Base-by-base conservation (phyloP, 2,113 vertebrate species). In the Carassius carassius region DNA sequence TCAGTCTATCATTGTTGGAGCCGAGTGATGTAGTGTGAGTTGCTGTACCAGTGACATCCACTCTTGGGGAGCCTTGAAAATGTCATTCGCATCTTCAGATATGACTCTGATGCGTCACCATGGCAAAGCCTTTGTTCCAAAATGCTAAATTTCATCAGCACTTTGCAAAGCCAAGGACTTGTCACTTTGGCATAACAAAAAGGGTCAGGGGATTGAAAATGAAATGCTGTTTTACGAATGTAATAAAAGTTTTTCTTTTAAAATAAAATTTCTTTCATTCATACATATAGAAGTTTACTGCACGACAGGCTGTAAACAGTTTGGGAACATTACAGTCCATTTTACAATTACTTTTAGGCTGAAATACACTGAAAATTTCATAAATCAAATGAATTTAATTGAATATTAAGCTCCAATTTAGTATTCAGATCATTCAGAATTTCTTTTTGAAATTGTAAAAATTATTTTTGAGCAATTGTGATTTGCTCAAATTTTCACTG, bases 1-100 rank as follows among this genome's bases (percentile, higher is more conserved):
- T 82, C 69, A 70, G 62, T 67, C 60, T 44, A 44, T 77, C 9
- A 51, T 44, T 7, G 19, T 13, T 73, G 62, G 16, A 49, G 41
- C n/a, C 6, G 47, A n/a, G 37, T 51, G 47, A 81, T 47, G 23
- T 17, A 21, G 56, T 23, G 44, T 32, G 47, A 19, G 69, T 25
- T 81, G 35, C 29, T 51, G 58, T 41, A 41, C 78, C 16, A 54
- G 72, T 82, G 75, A 62, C 78, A 84, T 84, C 70, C 47, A 35
- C 77, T 77, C 54, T 79, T 37, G 78, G 23, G 3, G 29, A 73
- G 65, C 62, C 67, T 78, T 77, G 54, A 85, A 62, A 75, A 75
- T 81, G 78, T 37, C 62, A 69, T 65, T 85, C 56, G 74, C 37
- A 81, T 51, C 49, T 56, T 19, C 14, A 54, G 58, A 79, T 75